Percentiles rank a stretch among this genome's conserved stretches.
These are phyloP conservation scores for Ectemnius continuus DNA, from an alignment of 2,888 invertebrate genomes.

Conservation along the genomic window DNA sequence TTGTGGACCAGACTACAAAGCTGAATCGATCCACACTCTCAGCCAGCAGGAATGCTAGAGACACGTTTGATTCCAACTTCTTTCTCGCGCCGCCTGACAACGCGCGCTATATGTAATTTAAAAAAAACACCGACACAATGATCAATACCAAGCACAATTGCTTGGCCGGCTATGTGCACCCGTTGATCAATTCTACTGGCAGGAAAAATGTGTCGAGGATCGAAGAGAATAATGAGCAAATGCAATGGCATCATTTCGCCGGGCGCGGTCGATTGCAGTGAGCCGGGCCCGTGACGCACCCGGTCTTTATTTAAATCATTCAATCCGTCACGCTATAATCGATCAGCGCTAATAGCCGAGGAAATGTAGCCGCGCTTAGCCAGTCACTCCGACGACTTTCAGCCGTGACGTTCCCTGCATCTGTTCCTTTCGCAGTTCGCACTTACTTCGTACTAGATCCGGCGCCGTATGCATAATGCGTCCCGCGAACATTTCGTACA, in stretches of 20 bases:
- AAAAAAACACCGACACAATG: too few species aligned
- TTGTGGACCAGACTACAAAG: conserved; percentile 17
- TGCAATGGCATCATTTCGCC: conserved; percentile 48
- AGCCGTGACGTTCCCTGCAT: conserved; percentile 19
- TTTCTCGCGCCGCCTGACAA: too few species aligned
- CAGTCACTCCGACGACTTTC: conserved; percentile 38
- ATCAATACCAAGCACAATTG: too few species aligned
- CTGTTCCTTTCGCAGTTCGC: background rate
- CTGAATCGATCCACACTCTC: conserved; percentile 2
- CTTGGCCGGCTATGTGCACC: background rate
- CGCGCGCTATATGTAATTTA: too few species aligned
- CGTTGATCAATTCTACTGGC: conserved; percentile 20
- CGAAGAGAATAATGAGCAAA: conserved; percentile 37
- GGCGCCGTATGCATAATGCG: conserved; percentile 32
- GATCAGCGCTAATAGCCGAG: conserved; percentile 66
- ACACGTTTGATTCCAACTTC: too few species aligned
- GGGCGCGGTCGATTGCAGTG: conserved; percentile 56
- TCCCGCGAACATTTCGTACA: conserved; percentile 40
- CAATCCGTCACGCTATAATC: conserved; percentile 67
- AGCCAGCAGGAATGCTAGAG: background rate
- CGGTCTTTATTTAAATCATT: conserved; percentile 70
- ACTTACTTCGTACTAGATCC: conserved; percentile 17
- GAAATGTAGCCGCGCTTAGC: conserved; percentile 53
- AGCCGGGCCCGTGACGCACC: conserved; percentile 60
- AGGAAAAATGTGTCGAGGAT: conserved; percentile 33